Base-by-base conservation (phyloP, 2,113 vertebrate species). In the Lethenteron reissneri region DNA sequence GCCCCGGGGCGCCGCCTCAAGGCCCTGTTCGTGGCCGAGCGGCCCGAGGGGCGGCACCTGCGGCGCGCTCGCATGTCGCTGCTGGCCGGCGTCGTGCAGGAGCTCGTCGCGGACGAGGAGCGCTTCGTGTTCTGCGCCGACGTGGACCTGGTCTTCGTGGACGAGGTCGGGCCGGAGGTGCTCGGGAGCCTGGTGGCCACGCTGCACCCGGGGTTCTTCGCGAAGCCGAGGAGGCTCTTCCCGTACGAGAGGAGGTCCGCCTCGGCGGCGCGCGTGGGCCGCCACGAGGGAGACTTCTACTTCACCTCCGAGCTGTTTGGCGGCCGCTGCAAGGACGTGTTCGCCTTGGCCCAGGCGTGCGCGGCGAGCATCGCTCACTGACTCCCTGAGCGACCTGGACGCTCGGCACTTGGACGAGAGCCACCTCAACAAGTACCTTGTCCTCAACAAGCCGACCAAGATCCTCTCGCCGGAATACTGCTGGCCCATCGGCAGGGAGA, bases 391-490 rank as follows among this genome's bases (percentile, higher is more conserved):
- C 1, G 75, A 76, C 2, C 56, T 82, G 8, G 75, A 64, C 73
- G 80, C 82, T 21, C 73, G 74, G 25, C 78, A 77, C 57, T 76
- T 83, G 0, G 83, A 86, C 72, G 84, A 86, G 75, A 83, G 83
- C 77, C 83, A 85, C 78, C 76, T 85, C 58, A 85, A 85, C 76
- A 81, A 81, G 60, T 85, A 82, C 74, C 72, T 85, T 70, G 76
- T 84, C 7, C 74, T 81, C 72, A 78, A 77, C 74, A 82, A 78
- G 73, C 82, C 85, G 0, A 82, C 76, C 3, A 75, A 79, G 11
- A 76, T 85, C 25, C 80, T 85, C 71, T 85, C 83, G 4, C 84
- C 83, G 10, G 85, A 84, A 76, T 85, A 84, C 77, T 82, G 78
- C 75, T 85, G 83, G 81, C 81, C 1, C 73, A 76, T 41, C 41